Evolutionary conservation across 1,140 invertebrate genomes (phyloP).

Genomic region (Mizuhopecten yessoensis): DNA sequence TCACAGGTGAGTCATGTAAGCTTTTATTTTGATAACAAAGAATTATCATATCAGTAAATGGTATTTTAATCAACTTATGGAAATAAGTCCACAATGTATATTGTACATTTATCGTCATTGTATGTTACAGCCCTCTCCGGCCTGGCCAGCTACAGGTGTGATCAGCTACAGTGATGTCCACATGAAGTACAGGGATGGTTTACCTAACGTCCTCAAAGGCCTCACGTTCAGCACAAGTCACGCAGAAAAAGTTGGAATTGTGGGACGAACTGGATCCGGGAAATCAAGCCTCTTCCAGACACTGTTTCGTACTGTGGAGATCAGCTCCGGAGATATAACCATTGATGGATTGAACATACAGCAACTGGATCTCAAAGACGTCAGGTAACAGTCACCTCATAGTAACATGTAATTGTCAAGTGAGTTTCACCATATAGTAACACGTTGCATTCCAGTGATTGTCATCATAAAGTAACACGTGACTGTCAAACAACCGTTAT

Average conservation of each 20-base stretch:
- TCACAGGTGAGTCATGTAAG: background rate
- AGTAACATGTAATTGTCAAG: too few species aligned
- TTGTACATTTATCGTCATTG: background rate
- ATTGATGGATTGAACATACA: conserved; percentile 89
- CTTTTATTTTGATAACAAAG: background rate
- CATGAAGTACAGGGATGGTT: conserved; percentile 89
- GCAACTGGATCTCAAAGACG: conserved; percentile 87
- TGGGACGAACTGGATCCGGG: conserved; percentile 95
- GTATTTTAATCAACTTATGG: too few species aligned
- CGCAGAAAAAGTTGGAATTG: conserved; percentile 86
- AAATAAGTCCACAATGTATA: too few species aligned
- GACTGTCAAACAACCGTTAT: too few species aligned
- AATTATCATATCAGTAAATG: background rate
- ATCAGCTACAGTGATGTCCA: conserved; percentile 90
- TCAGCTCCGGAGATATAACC: conserved; percentile 76
- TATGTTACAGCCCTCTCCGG: conserved; percentile 88
- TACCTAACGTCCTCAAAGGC: conserved; percentile 88
- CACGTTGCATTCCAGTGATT: too few species aligned
- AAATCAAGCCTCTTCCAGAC: conserved; percentile 93
- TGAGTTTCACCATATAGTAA: too few species aligned
- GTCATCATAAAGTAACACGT: too few species aligned
- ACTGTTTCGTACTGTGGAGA: conserved; percentile 87
- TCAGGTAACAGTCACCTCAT: conserved; percentile 86
- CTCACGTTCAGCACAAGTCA: conserved; percentile 78
- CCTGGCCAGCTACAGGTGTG: conserved; percentile 91